These are phyloP conservation scores for Anableps anableps DNA, from an alignment of 2,797 vertebrate genomes.

Conservation along the genomic window DNA sequence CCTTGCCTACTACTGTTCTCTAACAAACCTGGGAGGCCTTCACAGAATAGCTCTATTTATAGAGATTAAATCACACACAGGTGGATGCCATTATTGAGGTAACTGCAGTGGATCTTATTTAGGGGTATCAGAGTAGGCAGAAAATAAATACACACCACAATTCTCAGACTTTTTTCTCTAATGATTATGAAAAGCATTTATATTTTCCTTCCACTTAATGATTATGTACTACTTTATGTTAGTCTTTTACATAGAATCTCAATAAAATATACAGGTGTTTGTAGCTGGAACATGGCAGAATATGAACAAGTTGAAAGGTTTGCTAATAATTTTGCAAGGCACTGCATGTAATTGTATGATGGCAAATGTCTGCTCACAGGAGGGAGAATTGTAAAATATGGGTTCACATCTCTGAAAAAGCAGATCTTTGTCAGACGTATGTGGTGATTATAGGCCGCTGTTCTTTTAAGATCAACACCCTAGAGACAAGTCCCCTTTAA, in stretches of 20 bases:
- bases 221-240: neutral
- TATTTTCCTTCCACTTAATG: neutral
- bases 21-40: neutral
- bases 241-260: neutral
- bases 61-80: neutral
- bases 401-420: neutral
- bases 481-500: conserved; percentile 17
- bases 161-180: neutral
- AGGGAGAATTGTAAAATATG: neutral
- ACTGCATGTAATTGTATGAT: neutral
- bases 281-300: neutral
- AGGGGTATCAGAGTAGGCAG: neutral
- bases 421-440: conserved; percentile 20
- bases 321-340: neutral
- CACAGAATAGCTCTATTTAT: neutral
- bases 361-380: neutral
- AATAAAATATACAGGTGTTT: neutral
- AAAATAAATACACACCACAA: neutral
- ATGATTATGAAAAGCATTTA: neutral
- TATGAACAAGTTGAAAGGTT: neutral
- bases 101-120: neutral
- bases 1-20: neutral
- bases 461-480: conserved; percentile 17
- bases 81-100: neutral
- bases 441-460: conserved; percentile 19